phyloP scores from a whole-genome alignment of 2,797 vertebrate species.

The Salarias fasciatus region DNA sequence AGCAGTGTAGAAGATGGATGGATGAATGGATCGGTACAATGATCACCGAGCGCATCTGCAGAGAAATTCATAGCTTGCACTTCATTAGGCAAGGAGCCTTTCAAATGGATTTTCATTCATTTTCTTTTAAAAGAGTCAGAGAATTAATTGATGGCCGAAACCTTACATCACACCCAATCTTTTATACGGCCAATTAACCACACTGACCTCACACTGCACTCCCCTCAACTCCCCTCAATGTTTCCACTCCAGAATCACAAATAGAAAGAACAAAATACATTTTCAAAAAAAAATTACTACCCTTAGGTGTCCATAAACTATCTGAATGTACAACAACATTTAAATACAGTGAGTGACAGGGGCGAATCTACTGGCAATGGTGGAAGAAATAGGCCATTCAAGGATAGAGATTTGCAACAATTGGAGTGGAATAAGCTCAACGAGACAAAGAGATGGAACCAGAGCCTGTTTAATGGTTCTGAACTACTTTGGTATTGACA shows the following conservation, averaged over 20 bases:
- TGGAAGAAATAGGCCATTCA: constrained; percentile 9
- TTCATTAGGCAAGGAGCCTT: not conserved
- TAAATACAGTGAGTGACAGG: not conserved
- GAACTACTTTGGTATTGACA: constrained; percentile 46
- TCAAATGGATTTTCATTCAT: not conserved
- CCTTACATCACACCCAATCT: not conserved
- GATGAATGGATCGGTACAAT: too few species aligned
- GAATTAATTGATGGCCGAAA: not conserved
- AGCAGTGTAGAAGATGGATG: too few species aligned
- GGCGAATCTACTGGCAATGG: not conserved
- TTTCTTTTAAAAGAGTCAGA: not conserved
- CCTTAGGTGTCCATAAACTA: not conserved
- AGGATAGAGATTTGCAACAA: not conserved
- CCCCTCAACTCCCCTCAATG: not conserved
- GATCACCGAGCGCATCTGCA: too few species aligned
- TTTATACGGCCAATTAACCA: not conserved
- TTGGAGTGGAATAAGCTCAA: constrained; percentile 4
- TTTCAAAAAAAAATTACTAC: not conserved
- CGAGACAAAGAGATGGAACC: constrained; percentile 32
- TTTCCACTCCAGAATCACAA: not conserved
- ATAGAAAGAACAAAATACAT: not conserved
- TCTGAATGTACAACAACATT: not conserved
- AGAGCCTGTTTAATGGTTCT: constrained; percentile 35
- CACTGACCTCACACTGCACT: not conserved
- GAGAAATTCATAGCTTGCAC: not conserved